phyloP scores from a whole-genome alignment of 2,888 invertebrate genomes.

The Thymelicus acteon region DNA sequence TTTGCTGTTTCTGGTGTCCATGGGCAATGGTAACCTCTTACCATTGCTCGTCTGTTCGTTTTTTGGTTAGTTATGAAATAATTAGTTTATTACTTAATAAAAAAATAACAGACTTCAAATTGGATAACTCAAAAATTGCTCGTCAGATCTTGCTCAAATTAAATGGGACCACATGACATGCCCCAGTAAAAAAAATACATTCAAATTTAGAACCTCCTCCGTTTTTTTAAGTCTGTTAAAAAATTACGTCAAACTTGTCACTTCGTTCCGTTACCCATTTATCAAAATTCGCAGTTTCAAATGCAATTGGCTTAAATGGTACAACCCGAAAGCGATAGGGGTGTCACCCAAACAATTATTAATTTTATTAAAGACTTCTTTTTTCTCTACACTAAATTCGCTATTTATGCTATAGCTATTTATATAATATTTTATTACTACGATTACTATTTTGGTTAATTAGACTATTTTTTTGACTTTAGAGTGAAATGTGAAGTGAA shows the following conservation, averaged over 20 bases:
- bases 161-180: too few species aligned
- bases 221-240: too few species aligned
- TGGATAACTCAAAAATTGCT: too few species aligned
- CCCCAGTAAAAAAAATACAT: too few species aligned
- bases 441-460: conserved; percentile 71
- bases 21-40: too few species aligned
- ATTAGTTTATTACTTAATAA: too few species aligned
- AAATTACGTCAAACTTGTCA: conserved; percentile 12
- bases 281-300: conserved; percentile 29
- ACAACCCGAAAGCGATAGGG: conserved; percentile 48
- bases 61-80: too few species aligned
- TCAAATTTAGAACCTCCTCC: too few species aligned
- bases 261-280: conserved; percentile 6
- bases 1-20: too few species aligned
- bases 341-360: conserved; percentile 52
- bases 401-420: conserved; percentile 68
- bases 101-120: too few species aligned
- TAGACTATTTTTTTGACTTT: conserved; percentile 44
- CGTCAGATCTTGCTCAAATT: too few species aligned
- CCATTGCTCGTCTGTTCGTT: too few species aligned
- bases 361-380: conserved; percentile 67
- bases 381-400: conserved; percentile 71
- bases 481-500: conserved; percentile 66
- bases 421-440: conserved; percentile 73
- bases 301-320: conserved; percentile 58